Evolutionary conservation across 2,113 vertebrate species (phyloP).

Genomic region (Epinephelus moara): DNA sequence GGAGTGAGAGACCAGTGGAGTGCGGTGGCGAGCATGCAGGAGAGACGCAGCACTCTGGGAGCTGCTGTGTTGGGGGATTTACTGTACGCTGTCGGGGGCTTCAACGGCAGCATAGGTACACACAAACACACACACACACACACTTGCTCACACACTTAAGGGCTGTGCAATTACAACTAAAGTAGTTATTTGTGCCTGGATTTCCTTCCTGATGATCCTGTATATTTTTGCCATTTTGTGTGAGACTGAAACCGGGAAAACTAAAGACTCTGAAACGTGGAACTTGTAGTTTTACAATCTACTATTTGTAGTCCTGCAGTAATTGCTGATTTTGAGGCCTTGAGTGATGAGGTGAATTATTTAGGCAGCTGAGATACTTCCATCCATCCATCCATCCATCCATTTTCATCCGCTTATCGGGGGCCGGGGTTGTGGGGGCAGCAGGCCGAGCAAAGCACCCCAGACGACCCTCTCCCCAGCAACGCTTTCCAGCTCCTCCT

Average conservation of each 20-base stretch:
- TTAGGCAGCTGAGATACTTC: neutral
- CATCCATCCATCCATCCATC: too few species aligned
- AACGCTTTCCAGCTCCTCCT: too few species aligned
- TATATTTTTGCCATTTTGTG: neutral
- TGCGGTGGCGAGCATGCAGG: constrained; percentile 94
- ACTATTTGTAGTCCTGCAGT: neutral
- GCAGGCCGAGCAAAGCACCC: too few species aligned
- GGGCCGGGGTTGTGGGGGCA: too few species aligned
- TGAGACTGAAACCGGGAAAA: neutral
- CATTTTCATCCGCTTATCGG: too few species aligned
- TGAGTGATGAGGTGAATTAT: neutral
- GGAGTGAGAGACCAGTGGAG: constrained; percentile 93
- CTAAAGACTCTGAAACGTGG: neutral
- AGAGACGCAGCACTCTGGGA: constrained; percentile 93
- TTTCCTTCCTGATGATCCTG: too few species aligned
- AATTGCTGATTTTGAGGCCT: neutral
- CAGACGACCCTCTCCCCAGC: too few species aligned
- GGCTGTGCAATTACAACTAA: too few species aligned
- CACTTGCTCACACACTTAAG: neutral
- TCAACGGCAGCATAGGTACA: constrained; percentile 96
- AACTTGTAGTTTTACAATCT: neutral
- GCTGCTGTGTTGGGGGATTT: constrained; percentile 92
- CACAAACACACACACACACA: neutral
- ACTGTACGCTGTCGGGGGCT: constrained; percentile 96
- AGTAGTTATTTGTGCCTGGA: neutral